Conservation (phyloP, 2,797 vertebrate genomes). For the Zalophus californianus region DNA sequence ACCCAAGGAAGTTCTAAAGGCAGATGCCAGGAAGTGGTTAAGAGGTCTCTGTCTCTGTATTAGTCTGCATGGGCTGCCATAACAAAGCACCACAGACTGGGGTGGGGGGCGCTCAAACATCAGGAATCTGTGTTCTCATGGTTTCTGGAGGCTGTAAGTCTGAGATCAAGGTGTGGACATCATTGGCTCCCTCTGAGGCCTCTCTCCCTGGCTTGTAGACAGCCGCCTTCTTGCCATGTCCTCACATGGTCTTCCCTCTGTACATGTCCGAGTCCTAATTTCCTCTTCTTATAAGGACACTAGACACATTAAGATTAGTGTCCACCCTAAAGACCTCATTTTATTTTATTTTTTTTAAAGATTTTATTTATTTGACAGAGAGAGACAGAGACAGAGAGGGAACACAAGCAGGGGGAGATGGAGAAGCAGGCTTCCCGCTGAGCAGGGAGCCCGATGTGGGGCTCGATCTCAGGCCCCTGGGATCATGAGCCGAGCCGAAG, state of each 20-base stretch:
- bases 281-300: background rate
- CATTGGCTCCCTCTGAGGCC: background rate
- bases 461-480: no score
- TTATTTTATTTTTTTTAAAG: background rate
- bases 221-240: no score
- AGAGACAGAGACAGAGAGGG: no score
- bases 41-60: background rate
- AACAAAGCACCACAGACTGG: background rate
- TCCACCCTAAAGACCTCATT: background rate
- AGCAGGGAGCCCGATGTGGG: no score
- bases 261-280: rapidly evolving
- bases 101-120: no score
- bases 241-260: background rate
- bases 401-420: no score
- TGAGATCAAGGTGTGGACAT: rapidly evolving
- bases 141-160: background rate
- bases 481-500: no score
- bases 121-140: background rate
- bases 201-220: background rate
- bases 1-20: background rate
- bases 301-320: background rate
- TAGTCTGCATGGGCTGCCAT: background rate
- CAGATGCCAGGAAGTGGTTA: background rate
- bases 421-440: no score
- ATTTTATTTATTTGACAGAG: no score